A percentile compares a stretch with the other conserved stretches of the same genome.
phyloP scores from a whole-genome alignment of 1,140 invertebrate genomes.

The Sitobion miscanthi region DNA sequence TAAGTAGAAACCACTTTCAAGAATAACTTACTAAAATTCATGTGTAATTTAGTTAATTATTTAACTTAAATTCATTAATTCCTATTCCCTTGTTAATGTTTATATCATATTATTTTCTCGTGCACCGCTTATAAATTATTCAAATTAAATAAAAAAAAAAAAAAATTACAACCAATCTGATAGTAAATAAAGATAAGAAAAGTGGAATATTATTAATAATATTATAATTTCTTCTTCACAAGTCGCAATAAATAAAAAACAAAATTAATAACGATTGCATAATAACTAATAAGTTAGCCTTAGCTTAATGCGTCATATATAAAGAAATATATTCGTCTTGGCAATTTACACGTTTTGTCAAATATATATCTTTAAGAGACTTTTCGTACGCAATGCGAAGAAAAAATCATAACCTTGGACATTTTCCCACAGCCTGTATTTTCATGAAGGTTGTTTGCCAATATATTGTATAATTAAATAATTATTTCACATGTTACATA shows the following conservation, averaged over 20 bases:
- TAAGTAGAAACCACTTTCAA: not conserved
- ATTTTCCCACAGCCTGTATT: conserved; percentile 51
- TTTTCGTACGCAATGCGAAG: not conserved
- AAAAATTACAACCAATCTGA: not conserved
- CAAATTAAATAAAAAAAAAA: not conserved
- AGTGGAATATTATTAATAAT: not conserved
- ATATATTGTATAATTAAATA: conserved; percentile 49
- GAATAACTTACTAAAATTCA: not conserved
- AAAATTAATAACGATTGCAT: not conserved
- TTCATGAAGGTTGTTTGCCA: conserved; percentile 26
- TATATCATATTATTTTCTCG: not conserved
- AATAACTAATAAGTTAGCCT: not conserved
- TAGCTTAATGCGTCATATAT: not conserved
- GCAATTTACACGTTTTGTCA: conserved; percentile 4
- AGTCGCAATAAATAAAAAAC: not conserved
- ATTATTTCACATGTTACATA: conserved; percentile 32
- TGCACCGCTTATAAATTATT: not conserved
- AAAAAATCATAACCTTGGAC: conserved; percentile 36
- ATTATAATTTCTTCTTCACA: not conserved
- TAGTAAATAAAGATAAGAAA: not conserved
- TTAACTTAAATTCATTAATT: not conserved
- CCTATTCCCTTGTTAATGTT: not conserved
- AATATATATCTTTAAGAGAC: not conserved
- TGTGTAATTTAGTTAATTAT: not conserved
- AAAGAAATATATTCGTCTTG: not conserved